A percentile compares a stretch with the other conserved stretches of the same genome.
Evolutionary conservation across 2,113 vertebrate genomes (phyloP).

Genomic region (Cephalopterus ornatus): DNA sequence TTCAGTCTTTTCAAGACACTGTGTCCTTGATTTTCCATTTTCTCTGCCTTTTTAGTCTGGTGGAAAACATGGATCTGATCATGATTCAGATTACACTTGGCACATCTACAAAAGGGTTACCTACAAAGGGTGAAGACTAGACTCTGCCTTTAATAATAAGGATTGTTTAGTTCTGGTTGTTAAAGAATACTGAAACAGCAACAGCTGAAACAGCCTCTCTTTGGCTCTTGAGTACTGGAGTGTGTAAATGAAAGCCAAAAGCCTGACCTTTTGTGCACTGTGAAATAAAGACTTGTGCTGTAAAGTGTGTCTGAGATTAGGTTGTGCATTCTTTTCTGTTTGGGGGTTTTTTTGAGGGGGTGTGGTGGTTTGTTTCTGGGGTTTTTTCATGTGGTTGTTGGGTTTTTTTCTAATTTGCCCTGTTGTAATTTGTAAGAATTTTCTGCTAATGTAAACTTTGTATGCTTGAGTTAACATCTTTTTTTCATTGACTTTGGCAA

Average conservation of each 20-base stretch:
- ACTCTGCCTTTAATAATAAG: not conserved
- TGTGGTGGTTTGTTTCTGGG: not conserved
- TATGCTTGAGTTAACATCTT: not conserved
- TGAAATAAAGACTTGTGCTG: not conserved
- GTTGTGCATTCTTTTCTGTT: not conserved
- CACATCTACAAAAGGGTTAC: not conserved
- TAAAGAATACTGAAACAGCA: not conserved
- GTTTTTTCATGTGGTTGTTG: not conserved
- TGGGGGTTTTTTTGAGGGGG: rapidly evolving
- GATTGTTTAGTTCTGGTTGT: not conserved
- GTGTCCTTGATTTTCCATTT: not conserved
- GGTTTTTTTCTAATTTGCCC: not conserved
- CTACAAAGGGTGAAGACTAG: not conserved
- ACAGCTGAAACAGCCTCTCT: not conserved
- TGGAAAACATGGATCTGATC: not conserved
- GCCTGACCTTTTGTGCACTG: not conserved
- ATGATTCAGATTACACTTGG: not conserved
- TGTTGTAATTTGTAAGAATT: not conserved
- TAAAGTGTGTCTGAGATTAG: not conserved
- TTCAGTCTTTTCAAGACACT: not conserved
- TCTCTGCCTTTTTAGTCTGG: not conserved
- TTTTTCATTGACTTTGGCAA: not conserved
- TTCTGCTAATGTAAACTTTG: not conserved
- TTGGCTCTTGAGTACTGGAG: not conserved
- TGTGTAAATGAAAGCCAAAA: not conserved